Evolutionary conservation across 2,113 vertebrate genomes (phyloP).

Genomic region (Ammodytes marinus): DNA sequence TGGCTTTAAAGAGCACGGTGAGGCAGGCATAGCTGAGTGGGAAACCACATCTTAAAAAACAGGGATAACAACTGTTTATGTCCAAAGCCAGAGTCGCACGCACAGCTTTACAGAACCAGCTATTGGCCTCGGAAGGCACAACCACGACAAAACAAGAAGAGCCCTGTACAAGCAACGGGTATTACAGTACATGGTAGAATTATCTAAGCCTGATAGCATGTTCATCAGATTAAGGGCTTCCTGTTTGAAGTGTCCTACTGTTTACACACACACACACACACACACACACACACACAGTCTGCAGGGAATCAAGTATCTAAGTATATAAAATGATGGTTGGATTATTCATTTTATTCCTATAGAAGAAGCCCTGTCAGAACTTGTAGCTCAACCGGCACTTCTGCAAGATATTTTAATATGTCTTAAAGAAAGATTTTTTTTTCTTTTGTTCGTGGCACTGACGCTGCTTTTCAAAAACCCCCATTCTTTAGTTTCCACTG

Average conservation of each 20-base stretch:
- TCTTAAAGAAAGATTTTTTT: slow-evolving; percentile 1
- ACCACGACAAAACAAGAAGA: slow-evolving; percentile 40
- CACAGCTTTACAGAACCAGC: slow-evolving; percentile 30
- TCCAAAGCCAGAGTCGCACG: slow-evolving; percentile 34
- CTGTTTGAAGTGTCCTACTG: slow-evolving; percentile 23
- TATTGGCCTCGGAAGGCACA: slow-evolving; percentile 37
- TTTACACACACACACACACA: slow-evolving; percentile 9
- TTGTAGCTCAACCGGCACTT: slow-evolving; percentile 17
- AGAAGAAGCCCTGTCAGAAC: slow-evolving; percentile 13
- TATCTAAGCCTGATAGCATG: slow-evolving; percentile 35
- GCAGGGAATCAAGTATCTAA: slow-evolving; percentile 26
- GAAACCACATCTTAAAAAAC: slow-evolving; percentile 57
- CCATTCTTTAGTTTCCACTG: neutral
- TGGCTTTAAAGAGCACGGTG: slow-evolving; percentile 9
- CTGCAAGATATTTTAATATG: slow-evolving; percentile 35
- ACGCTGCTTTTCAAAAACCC: neutral
- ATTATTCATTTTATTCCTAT: slow-evolving; percentile 23
- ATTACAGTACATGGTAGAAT: slow-evolving; percentile 17
- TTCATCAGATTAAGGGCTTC: slow-evolving; percentile 57
- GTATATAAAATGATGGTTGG: neutral
- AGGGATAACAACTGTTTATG: slow-evolving; percentile 58
- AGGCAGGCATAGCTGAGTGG: slow-evolving; percentile 20
- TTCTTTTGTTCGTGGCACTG: neutral
- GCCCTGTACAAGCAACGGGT: slow-evolving; percentile 18
- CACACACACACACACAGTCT: neutral